These are phyloP conservation scores for Beroe forskalii DNA, from an alignment of 37 sponge, comb jelly and placozoan species.

Conservation along the genomic window DNA sequence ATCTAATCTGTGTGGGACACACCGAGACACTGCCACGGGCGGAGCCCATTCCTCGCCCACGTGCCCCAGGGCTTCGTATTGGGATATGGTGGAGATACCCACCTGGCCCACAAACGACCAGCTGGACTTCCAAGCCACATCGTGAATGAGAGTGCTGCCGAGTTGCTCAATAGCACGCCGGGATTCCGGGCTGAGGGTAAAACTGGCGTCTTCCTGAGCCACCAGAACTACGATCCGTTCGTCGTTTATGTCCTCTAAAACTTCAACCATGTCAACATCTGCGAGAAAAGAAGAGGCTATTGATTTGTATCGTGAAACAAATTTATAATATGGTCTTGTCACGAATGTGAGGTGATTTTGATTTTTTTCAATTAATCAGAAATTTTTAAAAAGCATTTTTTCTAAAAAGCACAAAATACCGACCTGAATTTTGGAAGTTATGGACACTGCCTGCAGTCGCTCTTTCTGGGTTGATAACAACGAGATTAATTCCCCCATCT, in stretches of 20 bases:
- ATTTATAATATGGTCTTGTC: too few species aligned
- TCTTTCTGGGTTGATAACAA: constrained; percentile 35
- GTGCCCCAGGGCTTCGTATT: neutral
- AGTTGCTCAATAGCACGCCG: constrained; percentile 3
- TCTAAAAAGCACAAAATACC: neutral
- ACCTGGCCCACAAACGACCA: constrained; percentile 54
- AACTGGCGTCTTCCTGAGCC: constrained; percentile 49
- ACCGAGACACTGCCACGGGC: constrained; percentile 49
- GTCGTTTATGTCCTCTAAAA: constrained; percentile 24
- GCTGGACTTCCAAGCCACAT: constrained; percentile 15
- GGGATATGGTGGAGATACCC: constrained; percentile 9
- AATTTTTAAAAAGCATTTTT: too few species aligned
- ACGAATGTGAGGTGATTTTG: too few species aligned
- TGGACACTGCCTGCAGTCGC: constrained; percentile 56
- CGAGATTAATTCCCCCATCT: constrained; percentile 39
- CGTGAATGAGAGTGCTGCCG: constrained; percentile 52
- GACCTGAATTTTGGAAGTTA: constrained; percentile 57
- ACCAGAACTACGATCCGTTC: constrained; percentile 37
- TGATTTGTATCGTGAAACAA: too few species aligned
- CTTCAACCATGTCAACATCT: constrained; percentile 48
- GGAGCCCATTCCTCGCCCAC: neutral
- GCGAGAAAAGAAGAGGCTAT: too few species aligned
- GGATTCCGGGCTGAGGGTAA: neutral
- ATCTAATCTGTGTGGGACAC: constrained; percentile 14
- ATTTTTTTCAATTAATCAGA: too few species aligned